These are phyloP conservation scores for Fulica atra DNA, from an alignment of 2,113 vertebrate species.

Conservation along the genomic window DNA sequence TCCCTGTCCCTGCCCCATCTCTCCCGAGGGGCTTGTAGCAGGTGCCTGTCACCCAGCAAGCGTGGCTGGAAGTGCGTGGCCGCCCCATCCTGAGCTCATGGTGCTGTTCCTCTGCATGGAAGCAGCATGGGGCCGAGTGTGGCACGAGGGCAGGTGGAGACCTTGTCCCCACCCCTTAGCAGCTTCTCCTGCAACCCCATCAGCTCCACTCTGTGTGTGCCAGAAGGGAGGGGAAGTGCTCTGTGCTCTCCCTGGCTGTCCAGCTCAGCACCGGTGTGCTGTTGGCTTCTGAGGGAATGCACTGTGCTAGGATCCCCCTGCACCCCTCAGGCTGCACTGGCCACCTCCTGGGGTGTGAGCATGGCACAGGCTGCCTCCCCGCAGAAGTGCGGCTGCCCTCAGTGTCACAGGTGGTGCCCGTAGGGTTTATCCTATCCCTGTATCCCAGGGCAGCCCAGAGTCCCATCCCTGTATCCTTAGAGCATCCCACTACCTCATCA, in stretches of 20 bases:
- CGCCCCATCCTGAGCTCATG: rapidly evolving
- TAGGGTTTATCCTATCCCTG: neutral
- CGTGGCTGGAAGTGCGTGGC: neutral
- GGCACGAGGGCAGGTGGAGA: rapidly evolving
- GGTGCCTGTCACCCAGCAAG: neutral
- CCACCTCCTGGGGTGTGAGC: neutral
- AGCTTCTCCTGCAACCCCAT: neutral
- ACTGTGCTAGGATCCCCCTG: neutral
- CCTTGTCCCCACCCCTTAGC: neutral
- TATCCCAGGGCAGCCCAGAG: too few relatives aligned
- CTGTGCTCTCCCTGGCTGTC: neutral
- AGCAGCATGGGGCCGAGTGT: rapidly evolving
- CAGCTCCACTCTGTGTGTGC: neutral
- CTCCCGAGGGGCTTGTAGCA: neutral
- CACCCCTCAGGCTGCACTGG: neutral
- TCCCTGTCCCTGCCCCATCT: neutral
- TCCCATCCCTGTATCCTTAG: too few relatives aligned
- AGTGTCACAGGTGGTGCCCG: neutral
- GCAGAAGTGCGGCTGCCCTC: rapidly evolving
- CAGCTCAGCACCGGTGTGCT: neutral
- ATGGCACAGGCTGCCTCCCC: rapidly evolving
- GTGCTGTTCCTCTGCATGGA: neutral
- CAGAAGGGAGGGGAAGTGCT: neutral
- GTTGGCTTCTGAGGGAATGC: neutral
- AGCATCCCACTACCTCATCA: neutral